These are phyloP conservation scores for Rhyacophila evoluta DNA, from an alignment of 2,888 invertebrate genomes.

Conservation along the genomic window DNA sequence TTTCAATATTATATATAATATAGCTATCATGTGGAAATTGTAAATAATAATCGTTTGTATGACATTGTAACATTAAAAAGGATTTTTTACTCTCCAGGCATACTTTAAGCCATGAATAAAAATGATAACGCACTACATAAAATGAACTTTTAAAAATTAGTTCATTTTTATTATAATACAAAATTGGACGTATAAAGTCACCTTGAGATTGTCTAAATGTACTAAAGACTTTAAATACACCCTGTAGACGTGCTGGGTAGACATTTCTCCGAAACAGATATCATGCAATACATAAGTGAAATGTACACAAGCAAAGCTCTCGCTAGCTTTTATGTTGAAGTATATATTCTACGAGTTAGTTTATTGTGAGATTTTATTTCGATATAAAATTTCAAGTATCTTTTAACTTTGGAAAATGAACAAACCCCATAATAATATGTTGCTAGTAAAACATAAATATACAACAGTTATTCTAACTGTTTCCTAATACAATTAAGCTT, in stretches of 20 bases:
- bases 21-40: too few relatives aligned
- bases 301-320: neutral
- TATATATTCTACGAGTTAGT: neutral
- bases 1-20: too few relatives aligned
- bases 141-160: neutral
- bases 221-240: neutral
- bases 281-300: neutral
- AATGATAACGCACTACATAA: neutral
- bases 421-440: too few relatives aligned
- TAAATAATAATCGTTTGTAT: too few relatives aligned
- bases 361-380: neutral
- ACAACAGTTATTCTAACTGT: too few relatives aligned
- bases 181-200: neutral
- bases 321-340: neutral
- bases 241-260: neutral
- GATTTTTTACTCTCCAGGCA: too few relatives aligned
- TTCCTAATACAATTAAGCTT: too few relatives aligned
- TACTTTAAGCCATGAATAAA: too few relatives aligned
- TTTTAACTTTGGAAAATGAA: too few relatives aligned
- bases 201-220: neutral
- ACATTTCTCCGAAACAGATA: neutral
- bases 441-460: too few relatives aligned
- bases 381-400: neutral
- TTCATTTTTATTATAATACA: neutral
- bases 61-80: too few relatives aligned